Percentiles rank a stretch among this genome's conserved stretches.
These are phyloP conservation scores for Podiceps cristatus DNA, from an alignment of 2,113 vertebrate species.

Conservation along the genomic window DNA sequence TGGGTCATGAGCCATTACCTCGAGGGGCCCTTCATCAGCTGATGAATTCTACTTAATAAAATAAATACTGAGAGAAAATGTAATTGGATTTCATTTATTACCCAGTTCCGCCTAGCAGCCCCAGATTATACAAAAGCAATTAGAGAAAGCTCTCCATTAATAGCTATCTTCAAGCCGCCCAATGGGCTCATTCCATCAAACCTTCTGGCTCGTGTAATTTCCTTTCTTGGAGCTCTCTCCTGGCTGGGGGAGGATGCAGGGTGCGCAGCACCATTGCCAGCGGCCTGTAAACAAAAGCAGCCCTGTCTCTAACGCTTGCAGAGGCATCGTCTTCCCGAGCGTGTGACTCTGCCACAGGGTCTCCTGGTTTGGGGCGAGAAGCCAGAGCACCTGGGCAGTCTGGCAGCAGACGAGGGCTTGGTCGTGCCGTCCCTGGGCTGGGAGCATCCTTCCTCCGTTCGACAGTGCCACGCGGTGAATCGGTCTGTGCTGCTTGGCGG, in stretches of 20 bases:
- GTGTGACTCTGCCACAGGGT: neutral
- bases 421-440: neutral
- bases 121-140: constrained; percentile 78
- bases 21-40: constrained; percentile 70
- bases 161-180: constrained; percentile 71
- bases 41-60: constrained; percentile 77
- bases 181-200: constrained; percentile 72
- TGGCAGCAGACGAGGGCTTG: neutral
- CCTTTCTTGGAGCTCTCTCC: constrained; percentile 33
- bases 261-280: neutral
- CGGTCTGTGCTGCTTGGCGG: neutral
- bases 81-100: constrained; percentile 79
- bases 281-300: constrained; percentile 36
- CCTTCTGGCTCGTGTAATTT: constrained; percentile 68
- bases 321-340: neutral
- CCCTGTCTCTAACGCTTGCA: neutral
- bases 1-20: constrained; percentile 70
- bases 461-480: fast-evolving
- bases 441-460: neutral
- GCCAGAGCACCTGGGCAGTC: constrained; percentile 52
- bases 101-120: constrained; percentile 76
- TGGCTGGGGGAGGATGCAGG: constrained; percentile 12
- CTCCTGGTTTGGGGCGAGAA: neutral
- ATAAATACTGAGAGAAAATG: constrained; percentile 76
- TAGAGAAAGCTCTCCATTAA: constrained; percentile 76